Evolutionary conservation across 2,888 invertebrate genomes (phyloP).

Genomic region (Monoplex corrugatus): DNA sequence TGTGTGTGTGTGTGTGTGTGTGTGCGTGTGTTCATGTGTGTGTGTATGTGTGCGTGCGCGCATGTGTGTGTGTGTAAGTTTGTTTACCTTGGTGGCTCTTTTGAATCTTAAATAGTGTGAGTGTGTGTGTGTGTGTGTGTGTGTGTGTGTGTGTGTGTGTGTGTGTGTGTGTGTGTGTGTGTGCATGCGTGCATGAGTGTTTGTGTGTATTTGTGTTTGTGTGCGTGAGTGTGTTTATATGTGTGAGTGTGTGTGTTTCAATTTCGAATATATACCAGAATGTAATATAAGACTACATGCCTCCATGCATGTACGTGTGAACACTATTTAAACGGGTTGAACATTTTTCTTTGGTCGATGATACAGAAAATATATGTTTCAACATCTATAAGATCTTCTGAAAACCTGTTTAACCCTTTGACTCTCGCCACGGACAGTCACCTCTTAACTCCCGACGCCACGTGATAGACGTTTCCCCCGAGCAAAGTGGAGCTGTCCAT

Average conservation of each 20-base stretch:
- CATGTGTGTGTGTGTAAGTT: background rate
- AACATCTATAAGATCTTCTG: too few relatives aligned
- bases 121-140: background rate
- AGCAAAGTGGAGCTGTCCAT: too few relatives aligned
- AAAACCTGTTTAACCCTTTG: too few relatives aligned
- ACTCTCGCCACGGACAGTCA: too few relatives aligned
- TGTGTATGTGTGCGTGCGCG: slow-evolving; percentile 12
- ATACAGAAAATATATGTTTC: too few relatives aligned
- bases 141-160: background rate
- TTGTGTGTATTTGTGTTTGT: slow-evolving; percentile 21
- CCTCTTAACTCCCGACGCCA: too few relatives aligned
- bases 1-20: background rate
- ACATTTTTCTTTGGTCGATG: too few relatives aligned
- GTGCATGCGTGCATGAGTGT: slow-evolving; percentile 12
- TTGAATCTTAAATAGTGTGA: too few relatives aligned
- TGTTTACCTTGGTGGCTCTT: background rate
- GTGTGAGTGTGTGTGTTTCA: slow-evolving; percentile 13
- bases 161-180: slow-evolving; percentile 28
- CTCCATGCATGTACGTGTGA: background rate
- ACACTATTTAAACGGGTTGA: too few relatives aligned
- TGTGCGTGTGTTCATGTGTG: slow-evolving; percentile 29
- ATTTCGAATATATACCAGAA: background rate
- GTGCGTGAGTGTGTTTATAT: slow-evolving; percentile 17
- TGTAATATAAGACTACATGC: too few relatives aligned
- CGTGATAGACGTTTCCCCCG: too few relatives aligned